Evolutionary conservation across 2,113 vertebrate genomes (phyloP), one percentile per base, ranked within the genome.

Genomic region (Macaca nemestrina): DNA sequence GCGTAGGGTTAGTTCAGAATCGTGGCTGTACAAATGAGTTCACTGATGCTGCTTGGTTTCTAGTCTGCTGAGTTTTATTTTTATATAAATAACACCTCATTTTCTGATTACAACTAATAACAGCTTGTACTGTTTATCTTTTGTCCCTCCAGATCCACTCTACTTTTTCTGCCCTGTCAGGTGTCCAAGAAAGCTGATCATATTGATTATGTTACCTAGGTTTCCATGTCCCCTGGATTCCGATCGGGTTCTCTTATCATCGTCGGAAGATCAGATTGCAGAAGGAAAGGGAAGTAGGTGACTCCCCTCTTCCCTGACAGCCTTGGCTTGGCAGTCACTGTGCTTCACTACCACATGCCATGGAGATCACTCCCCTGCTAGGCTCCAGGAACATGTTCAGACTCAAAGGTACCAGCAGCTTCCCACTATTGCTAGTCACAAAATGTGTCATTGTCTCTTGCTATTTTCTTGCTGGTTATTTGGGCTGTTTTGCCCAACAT

Each of bases 351-450:
- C 70, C 81, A 27, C 35, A 59, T 50, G 45, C 38, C 30, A 45
- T 16, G 22, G 50, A 18, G 14, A 20, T 35, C 3, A 10, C 23
- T 14, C 10, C 23, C 23, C 22, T 3, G 1, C 14, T 30, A 3
- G 38, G 32, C 38, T 57, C 32, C 18, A 48, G 72, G 12, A 14
- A 17, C 13, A 9, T 5, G n/a, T 5, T 8, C 22, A 40, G 17
- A 5, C 10, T 1, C 12, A 7, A 23, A 48, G 50, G 8, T 16
- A 32, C 87, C 43, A 23, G 25, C 30, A 10, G 55, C 72, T 76
- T 25, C 82, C 59, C 0, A 0, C 7, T 8, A 7, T 0, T 17
- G 20, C 38, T n/a, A 1, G 4, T 40, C 55, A 3, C 22, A 0
- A 12, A 61, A 10, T 4, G 11, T 3, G 3, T n/a, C 30, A 2